phyloP scores from a whole-genome alignment of 2,888 invertebrate species.

The Actias luna region DNA sequence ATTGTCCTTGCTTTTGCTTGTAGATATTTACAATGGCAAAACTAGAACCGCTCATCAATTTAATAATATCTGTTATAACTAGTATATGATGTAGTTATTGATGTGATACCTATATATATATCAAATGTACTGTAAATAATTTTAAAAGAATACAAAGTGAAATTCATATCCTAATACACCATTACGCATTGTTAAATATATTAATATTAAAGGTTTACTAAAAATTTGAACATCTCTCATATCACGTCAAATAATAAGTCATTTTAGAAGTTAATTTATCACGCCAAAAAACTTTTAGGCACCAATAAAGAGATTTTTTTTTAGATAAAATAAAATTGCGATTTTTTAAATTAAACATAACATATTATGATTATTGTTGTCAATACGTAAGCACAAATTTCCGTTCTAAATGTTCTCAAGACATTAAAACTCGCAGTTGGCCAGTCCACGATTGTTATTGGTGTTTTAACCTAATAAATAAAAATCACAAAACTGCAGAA shows the following conservation, averaged over 20 bases:
- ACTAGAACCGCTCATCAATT: neutral
- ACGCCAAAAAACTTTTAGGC: no score
- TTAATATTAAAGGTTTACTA: no score
- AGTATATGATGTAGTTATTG: neutral
- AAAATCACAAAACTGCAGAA: neutral
- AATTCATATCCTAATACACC: neutral
- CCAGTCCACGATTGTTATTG: neutral
- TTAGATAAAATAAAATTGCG: no score
- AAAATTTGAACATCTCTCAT: no score
- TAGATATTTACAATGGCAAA: neutral
- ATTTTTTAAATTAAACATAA: neutral
- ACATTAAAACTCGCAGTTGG: neutral
- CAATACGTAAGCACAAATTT: neutral
- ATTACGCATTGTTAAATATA: neutral
- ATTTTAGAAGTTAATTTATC: no score
- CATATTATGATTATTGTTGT: neutral
- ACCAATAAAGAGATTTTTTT: no score
- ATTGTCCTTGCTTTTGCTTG: neutral
- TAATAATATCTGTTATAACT: neutral
- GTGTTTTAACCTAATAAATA: neutral
- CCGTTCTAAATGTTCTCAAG: neutral
- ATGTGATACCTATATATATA: neutral
- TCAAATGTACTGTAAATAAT: neutral
- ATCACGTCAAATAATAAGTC: no score
- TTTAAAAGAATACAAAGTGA: neutral